phyloP scores from a whole-genome alignment of 2,888 invertebrate species.

The Luperina nickerlii region DNA sequence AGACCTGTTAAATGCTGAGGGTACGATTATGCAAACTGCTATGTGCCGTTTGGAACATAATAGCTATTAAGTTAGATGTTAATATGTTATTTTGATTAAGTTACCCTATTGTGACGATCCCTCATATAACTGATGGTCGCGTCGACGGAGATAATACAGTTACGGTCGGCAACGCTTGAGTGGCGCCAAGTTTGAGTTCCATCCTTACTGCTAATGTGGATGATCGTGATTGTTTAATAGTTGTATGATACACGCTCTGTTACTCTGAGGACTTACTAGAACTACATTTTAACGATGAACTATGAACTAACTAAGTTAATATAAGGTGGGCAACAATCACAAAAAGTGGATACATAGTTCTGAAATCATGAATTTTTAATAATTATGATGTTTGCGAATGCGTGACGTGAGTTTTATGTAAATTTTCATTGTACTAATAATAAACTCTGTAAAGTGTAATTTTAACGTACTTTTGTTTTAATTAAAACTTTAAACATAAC shows the following conservation, averaged over 20 bases:
- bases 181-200: constrained; percentile 47
- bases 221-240: constrained; percentile 45
- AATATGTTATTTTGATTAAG: constrained; percentile 72
- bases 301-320: not conserved
- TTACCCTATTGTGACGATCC: constrained; percentile 63
- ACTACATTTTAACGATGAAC: not conserved
- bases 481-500: not conserved
- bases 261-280: not conserved
- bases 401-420: too few species aligned
- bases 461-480: not conserved
- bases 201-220: constrained; percentile 46
- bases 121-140: constrained; percentile 60
- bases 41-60: constrained; percentile 63
- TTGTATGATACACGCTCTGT: constrained; percentile 14
- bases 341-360: not conserved
- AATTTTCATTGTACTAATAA: not conserved
- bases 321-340: too few species aligned
- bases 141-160: constrained; percentile 54
- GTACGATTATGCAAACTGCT: constrained; percentile 69
- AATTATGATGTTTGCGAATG: not conserved
- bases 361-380: not conserved
- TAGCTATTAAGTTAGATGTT: constrained; percentile 68
- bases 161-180: constrained; percentile 48
- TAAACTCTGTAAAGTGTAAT: not conserved
- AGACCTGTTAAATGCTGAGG: constrained; percentile 69